Conservation (phyloP, 2,797 vertebrate species). For the Neopelma chrysocephalum region DNA sequence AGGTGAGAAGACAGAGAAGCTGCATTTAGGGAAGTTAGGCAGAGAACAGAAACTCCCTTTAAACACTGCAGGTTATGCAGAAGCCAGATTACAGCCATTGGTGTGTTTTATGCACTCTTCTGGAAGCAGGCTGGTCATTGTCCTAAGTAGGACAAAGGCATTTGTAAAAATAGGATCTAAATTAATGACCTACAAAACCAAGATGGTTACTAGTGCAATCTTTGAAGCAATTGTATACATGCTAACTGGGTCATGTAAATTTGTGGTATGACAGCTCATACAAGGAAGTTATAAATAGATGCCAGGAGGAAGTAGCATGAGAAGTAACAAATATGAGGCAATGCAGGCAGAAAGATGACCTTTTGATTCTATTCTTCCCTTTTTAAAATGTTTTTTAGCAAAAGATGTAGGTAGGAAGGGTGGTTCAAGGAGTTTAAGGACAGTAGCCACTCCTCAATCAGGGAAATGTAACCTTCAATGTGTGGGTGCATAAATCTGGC, state of each 20-base stretch:
- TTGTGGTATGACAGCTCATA: conserved; percentile 50
- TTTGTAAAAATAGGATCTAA: conserved; percentile 25
- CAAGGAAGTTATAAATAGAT: conserved; percentile 51
- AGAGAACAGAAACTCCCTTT: background rate
- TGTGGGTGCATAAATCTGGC: background rate
- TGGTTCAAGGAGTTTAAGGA: background rate
- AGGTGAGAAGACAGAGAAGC: background rate
- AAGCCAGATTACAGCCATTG: background rate
- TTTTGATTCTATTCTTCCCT: background rate
- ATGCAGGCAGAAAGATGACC: background rate
- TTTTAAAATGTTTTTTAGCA: background rate
- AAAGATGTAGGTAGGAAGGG: background rate
- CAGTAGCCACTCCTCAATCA: background rate
- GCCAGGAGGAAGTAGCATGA: conserved; percentile 20
- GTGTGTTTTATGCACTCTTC: background rate
- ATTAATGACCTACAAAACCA: conserved; percentile 38
- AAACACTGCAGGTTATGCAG: background rate
- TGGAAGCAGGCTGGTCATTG: background rate
- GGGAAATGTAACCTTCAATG: background rate
- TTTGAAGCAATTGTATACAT: background rate
- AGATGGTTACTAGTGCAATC: conserved; percentile 15
- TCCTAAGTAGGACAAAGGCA: background rate
- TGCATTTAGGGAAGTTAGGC: background rate
- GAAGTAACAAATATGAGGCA: background rate
- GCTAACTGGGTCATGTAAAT: conserved; percentile 31